Conservation (phyloP, 2,888 invertebrate species). For the Auanema sp. region DNA sequence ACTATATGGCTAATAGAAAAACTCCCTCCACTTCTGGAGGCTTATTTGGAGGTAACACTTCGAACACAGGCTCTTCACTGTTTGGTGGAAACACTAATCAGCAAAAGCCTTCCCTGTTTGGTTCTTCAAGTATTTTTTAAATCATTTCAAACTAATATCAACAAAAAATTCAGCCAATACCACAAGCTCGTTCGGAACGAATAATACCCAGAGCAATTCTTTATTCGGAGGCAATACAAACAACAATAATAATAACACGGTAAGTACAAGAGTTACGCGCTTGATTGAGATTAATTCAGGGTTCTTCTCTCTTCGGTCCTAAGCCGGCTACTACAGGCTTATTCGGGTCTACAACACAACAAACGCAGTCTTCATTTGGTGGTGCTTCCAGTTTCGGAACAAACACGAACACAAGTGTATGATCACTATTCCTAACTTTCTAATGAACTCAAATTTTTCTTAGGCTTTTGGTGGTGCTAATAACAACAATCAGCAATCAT, state of each 20-base stretch:
- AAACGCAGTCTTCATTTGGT: not conserved
- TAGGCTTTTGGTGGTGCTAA: slow-evolving; percentile 27
- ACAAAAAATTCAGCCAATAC: not conserved
- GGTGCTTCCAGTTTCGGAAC: not conserved
- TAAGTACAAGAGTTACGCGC: not conserved
- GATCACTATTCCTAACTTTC: not conserved
- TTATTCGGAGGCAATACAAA: too few species aligned
- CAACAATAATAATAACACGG: too few species aligned
- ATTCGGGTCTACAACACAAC: slow-evolving; percentile 5
- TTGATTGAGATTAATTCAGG: not conserved
- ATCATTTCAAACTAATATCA: not conserved
- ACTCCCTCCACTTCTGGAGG: slow-evolving; percentile 68
- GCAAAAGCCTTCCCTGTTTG: slow-evolving; percentile 34
- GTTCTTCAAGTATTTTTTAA: slow-evolving; percentile 15
- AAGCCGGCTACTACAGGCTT: slow-evolving; percentile 13
- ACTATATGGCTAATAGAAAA: slow-evolving; percentile 87
- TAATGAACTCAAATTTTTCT: not conserved
- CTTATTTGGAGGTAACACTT: slow-evolving; percentile 33
- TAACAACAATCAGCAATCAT: slow-evolving; percentile 14
- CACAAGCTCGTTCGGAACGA: slow-evolving; percentile 6
- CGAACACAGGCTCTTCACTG: slow-evolving; percentile 48
- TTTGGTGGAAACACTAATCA: slow-evolving; percentile 53
- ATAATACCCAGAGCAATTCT: not conserved
- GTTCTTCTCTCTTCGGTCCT: not conserved
- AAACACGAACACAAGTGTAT: not conserved